These are phyloP conservation scores for Saguinus midas DNA, from an alignment of 2,113 vertebrate species.

Conservation along the genomic window DNA sequence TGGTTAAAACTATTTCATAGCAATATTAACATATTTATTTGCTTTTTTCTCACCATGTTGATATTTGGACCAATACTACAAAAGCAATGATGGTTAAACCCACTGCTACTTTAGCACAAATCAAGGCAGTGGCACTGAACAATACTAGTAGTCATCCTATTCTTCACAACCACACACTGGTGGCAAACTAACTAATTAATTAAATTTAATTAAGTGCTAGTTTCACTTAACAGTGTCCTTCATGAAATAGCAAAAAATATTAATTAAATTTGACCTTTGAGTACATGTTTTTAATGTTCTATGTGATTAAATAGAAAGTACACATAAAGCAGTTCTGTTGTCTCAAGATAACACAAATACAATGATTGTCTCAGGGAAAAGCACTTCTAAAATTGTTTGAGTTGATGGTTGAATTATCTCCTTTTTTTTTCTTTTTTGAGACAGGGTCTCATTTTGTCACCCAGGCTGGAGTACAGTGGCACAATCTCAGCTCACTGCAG, in stretches of 20 bases:
- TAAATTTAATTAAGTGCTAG: not conserved
- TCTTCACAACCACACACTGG: not conserved
- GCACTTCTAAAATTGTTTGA: not conserved
- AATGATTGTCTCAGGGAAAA: not conserved
- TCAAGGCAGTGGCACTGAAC: not conserved
- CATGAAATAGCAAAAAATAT: not conserved
- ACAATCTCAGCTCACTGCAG: too few species aligned
- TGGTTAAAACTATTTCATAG: not conserved
- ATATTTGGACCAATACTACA: not conserved
- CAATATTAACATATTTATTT: not conserved
- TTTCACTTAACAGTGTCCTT: not conserved
- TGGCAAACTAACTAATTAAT: not conserved
- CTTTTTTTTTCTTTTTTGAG: too few species aligned
- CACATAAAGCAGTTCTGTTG: not conserved
- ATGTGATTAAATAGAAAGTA: not conserved
- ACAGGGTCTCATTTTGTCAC: too few species aligned
- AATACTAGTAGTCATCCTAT: not conserved
- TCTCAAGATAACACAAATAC: not conserved
- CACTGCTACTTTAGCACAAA: not conserved
- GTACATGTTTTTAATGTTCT: not conserved
- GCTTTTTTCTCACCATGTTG: not conserved
- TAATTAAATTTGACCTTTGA: not conserved
- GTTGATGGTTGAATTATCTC: not conserved
- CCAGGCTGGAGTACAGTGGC: too few species aligned
- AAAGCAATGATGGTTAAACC: not conserved